Evolutionary conservation across 2,113 vertebrate species (phyloP), one percentile per base, ranked within the genome.

Genomic region (Alosa alosa): DNA sequence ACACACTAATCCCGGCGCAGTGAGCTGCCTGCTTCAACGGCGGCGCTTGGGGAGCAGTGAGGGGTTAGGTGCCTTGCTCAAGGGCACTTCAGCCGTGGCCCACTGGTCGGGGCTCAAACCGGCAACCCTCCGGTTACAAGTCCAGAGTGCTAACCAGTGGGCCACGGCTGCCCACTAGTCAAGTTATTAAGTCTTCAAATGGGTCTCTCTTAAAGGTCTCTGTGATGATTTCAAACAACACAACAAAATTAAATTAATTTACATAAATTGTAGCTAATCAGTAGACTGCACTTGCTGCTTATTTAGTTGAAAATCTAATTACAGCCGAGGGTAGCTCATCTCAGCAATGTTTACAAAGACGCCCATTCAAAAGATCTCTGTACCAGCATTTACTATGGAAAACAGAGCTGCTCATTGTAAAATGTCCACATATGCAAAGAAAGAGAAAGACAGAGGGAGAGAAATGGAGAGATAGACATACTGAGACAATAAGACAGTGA

Each of bases 281-380:
- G 60, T 25, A 9, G 60, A 68, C 60, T 68, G 60, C 60, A 68
- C 20, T 68, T 68, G 22, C 60, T 25, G 60, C 22, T 68, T 6
- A 68, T 68, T 68, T 68, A 31, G 82, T 78, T 72, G 41, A 36
- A 86, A 88, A 86, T 87, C 81, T 57, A 81, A 55, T 88, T 85
- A 78, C 57, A 83, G 46, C 41, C 49, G 36, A 4, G 68, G 44
- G 50, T 85, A 81, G 1, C 20, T 83, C 81, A 22, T 36, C 22
- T 22, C 11, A 9, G n/a, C 22, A 83, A 78, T 22, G 13, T 46
- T 75, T 36, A 85, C 72, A 86, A 55, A 75, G 50, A 15, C 44
- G n/a, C 6, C 18, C 36, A 46, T 86, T 57, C 47, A 86, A 86
- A 86, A 22, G 20, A 9, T 60, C 15, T 68, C 2, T 1, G n/a